Percentiles rank a stretch among this genome's conserved stretches.
Conservation (phyloP, 2,888 invertebrate genomes). For the Lasius platythorax region DNA sequence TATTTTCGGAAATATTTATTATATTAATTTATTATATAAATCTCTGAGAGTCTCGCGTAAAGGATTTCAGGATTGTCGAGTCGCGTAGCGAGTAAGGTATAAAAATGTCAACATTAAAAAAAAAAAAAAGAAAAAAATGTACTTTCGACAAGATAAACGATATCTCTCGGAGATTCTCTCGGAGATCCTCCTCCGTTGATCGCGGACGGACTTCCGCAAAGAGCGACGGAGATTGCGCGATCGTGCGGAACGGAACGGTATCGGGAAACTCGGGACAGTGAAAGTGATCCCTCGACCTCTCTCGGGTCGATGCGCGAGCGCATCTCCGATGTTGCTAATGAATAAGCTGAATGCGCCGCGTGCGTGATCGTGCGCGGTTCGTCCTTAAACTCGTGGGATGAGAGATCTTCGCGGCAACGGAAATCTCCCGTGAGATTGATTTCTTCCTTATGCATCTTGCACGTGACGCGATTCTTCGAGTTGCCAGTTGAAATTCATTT, state of each 20-base stretch:
- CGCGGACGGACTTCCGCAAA: constrained; percentile 22
- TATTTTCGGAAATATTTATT: not conserved
- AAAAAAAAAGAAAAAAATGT: too few relatives aligned
- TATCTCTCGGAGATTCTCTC: not conserved
- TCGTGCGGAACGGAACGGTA: constrained; percentile 17
- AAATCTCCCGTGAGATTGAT: not conserved
- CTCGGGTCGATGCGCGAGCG: not conserved
- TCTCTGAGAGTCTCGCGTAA: not conserved
- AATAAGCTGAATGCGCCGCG: constrained; percentile 21
- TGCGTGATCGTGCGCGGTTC: constrained; percentile 18
- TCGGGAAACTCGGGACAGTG: constrained; percentile 39
- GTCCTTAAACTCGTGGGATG: constrained; percentile 25
- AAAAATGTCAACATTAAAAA: too few relatives aligned
- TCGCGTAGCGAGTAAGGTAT: too few relatives aligned
- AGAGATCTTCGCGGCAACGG: not conserved
- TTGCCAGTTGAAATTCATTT: not conserved
- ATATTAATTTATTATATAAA: not conserved
- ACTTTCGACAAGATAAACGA: not conserved
- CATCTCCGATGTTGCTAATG: constrained; percentile 23
- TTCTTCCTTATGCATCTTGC: not conserved
- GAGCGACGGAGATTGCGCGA: constrained; percentile 11
- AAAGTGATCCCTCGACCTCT: constrained; percentile 46
- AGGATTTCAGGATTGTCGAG: not conserved
- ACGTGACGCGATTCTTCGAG: not conserved
- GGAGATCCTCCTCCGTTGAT: not conserved